A percentile compares a stretch with the other conserved stretches of the same genome.
These are phyloP conservation scores for Sprattus sprattus DNA, from an alignment of 2,113 vertebrate species.

Conservation along the genomic window DNA sequence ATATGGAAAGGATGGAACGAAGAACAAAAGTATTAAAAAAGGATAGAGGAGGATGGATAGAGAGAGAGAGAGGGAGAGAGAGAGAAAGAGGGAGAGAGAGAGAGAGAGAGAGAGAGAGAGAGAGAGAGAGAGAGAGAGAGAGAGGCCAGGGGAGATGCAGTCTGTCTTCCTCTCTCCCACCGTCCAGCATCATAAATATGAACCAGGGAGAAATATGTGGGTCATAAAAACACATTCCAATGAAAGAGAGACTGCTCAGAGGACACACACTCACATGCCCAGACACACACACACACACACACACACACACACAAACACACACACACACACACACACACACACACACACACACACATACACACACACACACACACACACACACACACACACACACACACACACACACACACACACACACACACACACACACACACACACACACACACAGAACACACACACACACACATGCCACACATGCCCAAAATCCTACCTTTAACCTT, in stretches of 20 bases:
- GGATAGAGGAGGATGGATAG: background rate
- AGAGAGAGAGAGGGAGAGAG: background rate
- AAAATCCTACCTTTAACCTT: background rate
- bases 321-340: slow-evolving; percentile 10
- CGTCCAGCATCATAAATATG: background rate
- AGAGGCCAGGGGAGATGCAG: background rate
- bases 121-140: background rate
- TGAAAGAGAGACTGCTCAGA: background rate
- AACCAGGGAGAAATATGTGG: background rate
- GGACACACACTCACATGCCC: background rate
- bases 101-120: background rate
- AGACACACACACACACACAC: background rate
- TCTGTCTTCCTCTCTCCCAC: background rate
- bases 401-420: background rate
- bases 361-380: background rate
- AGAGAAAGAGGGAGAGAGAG: background rate
- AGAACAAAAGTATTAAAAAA: background rate
- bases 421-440: background rate
- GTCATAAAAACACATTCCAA: slow-evolving; percentile 22
- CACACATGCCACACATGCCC: no score
- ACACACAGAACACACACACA: background rate
- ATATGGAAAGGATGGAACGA: background rate
- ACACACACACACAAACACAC: slow-evolving; percentile 20
- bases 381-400: background rate
- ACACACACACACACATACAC: slow-evolving; percentile 21